phyloP scores from a whole-genome alignment of 2,888 invertebrate genomes.

The Drosophila tanythrix region DNA sequence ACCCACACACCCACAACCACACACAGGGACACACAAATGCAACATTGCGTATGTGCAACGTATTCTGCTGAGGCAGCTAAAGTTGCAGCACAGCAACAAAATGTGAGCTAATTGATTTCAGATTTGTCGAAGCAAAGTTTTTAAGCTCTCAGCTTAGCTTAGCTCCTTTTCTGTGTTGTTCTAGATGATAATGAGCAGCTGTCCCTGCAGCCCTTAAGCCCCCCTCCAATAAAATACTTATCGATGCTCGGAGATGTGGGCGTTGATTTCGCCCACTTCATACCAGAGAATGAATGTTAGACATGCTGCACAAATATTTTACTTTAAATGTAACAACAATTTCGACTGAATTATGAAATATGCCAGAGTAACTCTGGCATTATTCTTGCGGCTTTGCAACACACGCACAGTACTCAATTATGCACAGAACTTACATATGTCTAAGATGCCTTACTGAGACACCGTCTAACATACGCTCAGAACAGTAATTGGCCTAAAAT shows the following conservation, averaged over 20 bases:
- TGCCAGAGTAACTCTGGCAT: constrained; percentile 32
- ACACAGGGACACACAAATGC: neutral
- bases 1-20: neutral
- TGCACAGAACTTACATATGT: constrained; percentile 43
- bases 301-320: constrained; percentile 58
- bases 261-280: neutral
- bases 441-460: constrained; percentile 20
- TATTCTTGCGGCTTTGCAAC: constrained; percentile 16
- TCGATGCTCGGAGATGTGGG: constrained; percentile 4
- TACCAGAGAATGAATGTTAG: constrained; percentile 1
- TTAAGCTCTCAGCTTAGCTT: constrained; percentile 29
- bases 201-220: constrained; percentile 11
- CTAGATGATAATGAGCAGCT: constrained; percentile 35
- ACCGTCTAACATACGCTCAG: constrained; percentile 16
- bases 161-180: constrained; percentile 28
- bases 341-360: constrained; percentile 73
- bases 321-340: constrained; percentile 63
- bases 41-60: constrained; percentile 9
- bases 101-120: constrained; percentile 54
- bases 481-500: neutral
- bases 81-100: constrained; percentile 24
- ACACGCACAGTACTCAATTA: constrained; percentile 50
- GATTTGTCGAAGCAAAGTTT: constrained; percentile 26
- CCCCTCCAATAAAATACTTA: constrained; percentile 10
- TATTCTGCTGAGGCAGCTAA: constrained; percentile 25